phyloP scores from a whole-genome alignment of 2,888 invertebrate species.

The Parnassius mnemosyne region DNA sequence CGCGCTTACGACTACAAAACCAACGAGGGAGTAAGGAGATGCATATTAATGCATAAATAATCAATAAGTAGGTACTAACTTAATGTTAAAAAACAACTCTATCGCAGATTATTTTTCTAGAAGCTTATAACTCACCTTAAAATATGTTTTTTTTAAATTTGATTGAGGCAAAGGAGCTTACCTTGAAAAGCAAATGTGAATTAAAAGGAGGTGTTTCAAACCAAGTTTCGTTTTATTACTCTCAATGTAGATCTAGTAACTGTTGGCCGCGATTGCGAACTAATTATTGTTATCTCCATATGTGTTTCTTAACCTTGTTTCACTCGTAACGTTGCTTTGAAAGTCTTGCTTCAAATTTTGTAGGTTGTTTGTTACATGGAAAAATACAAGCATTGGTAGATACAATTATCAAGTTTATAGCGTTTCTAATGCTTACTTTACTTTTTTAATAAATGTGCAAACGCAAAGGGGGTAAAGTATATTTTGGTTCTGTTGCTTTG shows the following conservation, averaged over 20 bases:
- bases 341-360: not conserved
- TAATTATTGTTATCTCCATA: slow-evolving; percentile 16
- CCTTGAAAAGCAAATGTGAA: slow-evolving; percentile 17
- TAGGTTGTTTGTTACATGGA: no score
- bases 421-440: no score
- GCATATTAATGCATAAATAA: no score
- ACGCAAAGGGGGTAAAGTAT: no score
- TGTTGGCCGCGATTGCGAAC: slow-evolving; percentile 7
- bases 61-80: not conserved
- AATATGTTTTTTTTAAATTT: slow-evolving; percentile 14
- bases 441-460: no score
- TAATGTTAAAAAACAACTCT: slow-evolving; percentile 1
- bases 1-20: no score
- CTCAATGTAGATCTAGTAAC: slow-evolving; percentile 15
- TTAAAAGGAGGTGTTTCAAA: slow-evolving; percentile 21
- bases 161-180: slow-evolving; percentile 10
- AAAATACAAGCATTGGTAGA: no score
- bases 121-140: slow-evolving; percentile 6
- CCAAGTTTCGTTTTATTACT: slow-evolving; percentile 14
- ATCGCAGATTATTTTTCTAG: slow-evolving; percentile 2
- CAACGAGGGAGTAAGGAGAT: no score
- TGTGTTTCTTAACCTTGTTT: slow-evolving; percentile 4
- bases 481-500: no score
- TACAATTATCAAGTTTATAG: no score
- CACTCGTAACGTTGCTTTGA: slow-evolving; percentile 9